These are phyloP conservation scores for Aphelenchoides fujianensis DNA, from an alignment of 1,140 invertebrate genomes.

Conservation along the genomic window DNA sequence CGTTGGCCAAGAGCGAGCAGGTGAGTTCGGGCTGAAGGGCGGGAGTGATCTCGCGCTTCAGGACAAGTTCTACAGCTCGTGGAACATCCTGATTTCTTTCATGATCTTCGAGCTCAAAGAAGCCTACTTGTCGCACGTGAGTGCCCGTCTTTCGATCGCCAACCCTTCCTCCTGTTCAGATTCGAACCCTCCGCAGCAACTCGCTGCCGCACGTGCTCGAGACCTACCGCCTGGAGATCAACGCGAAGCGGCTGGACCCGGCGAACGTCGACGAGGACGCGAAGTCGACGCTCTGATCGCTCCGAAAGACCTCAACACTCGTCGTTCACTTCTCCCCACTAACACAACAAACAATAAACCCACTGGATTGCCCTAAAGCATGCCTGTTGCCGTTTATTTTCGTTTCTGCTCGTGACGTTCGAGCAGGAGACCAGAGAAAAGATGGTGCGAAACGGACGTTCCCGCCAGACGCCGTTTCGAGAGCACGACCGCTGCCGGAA, in stretches of 20 bases:
- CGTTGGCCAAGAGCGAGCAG: slow-evolving; percentile 49
- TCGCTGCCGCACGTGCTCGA: slow-evolving; percentile 52
- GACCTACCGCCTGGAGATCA: slow-evolving; percentile 44
- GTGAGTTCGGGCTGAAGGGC: slow-evolving; percentile 29
- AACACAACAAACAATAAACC: background rate
- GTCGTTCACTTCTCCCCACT: background rate
- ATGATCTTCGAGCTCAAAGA: slow-evolving; percentile 57
- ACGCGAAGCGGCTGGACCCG: background rate
- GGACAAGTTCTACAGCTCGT: slow-evolving; percentile 29
- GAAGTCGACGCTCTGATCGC: background rate
- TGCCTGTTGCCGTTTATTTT: too few species aligned
- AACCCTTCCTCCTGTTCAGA: slow-evolving; percentile 27
- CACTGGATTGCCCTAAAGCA: too few species aligned
- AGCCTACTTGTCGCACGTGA: slow-evolving; percentile 59
- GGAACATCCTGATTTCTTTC: slow-evolving; percentile 31
- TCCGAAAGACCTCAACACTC: background rate
- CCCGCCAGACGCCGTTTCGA: too few species aligned
- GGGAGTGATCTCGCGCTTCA: slow-evolving; percentile 5
- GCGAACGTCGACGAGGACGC: slow-evolving; percentile 1
- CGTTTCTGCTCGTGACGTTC: too few species aligned
- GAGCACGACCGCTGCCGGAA: too few species aligned
- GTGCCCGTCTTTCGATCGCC: background rate
- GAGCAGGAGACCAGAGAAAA: too few species aligned
- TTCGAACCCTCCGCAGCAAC: slow-evolving; percentile 51
- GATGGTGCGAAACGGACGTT: too few species aligned